Base-by-base conservation (phyloP, 37 sponge, comb jelly and placozoan species). In the Haliclona indistincta region DNA sequence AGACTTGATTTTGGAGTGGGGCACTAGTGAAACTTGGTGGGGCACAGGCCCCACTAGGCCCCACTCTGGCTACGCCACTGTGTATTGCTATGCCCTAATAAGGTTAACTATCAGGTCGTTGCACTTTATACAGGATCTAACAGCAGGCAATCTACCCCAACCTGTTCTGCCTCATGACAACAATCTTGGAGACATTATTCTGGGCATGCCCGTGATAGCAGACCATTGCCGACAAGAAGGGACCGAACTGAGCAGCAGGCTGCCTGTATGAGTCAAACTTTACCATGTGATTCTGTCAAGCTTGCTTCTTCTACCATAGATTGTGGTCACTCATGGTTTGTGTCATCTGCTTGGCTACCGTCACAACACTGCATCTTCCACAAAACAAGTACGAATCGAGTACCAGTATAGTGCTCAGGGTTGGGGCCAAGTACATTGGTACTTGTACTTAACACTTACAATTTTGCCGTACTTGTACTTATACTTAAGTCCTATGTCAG, bases 271-370 rank as follows among this genome's bases (percentile, higher is more conserved):
- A 47, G 13, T n/a, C 15, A 47, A 17, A 47, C 51, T 47, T 10
- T 17, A 10, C 15, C 10, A 15, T 15, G 10, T 15, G 15, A 47
- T 47, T 15, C 10, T 47, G 10, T 47, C 45, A 22, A 40, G 43
- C 28, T 38, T 83, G 38, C 39, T 28, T 28, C 20, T 54, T 42
- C 40, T 66, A 37, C 64, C 69, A 28, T 71, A 83, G 61, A 74
- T 88, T 1, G 54, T 88, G 10, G 74, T 88, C 3, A 88, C 89
- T 22, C 89, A 88, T 55, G 89, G 79, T 22, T 75, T 76, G 38
- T 88, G 89, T 45, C 89, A 88, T 56, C 83, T 88, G 30, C 30
- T 88, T 39, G 89, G 89, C 8, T 73, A 88, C 55, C 23, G 37
- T 53, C 87, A 86, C 43, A 33, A 37, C 51, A 73, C 60, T 7